These are phyloP conservation scores for Phainopepla nitens DNA, from an alignment of 2,113 vertebrate genomes.

Conservation along the genomic window DNA sequence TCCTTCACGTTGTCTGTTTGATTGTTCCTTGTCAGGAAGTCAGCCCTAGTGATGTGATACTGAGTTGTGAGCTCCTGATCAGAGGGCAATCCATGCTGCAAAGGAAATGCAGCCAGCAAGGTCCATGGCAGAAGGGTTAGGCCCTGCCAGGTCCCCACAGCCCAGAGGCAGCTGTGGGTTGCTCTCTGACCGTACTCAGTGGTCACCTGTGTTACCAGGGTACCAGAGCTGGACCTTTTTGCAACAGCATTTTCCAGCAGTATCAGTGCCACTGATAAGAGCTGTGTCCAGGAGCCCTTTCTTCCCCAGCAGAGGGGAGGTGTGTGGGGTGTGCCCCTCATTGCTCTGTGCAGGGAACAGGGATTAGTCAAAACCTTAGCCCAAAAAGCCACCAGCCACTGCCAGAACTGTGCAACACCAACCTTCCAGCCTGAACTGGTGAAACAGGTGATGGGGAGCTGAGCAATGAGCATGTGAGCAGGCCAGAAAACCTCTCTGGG, in stretches of 20 bases:
- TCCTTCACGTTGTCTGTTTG: background rate
- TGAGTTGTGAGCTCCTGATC: background rate
- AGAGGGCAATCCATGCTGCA: background rate
- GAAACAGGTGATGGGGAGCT: background rate
- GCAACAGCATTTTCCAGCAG: background rate
- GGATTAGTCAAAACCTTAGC: background rate
- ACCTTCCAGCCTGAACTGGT: background rate
- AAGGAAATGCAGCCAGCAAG: background rate
- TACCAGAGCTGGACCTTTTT: background rate
- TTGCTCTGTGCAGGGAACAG: background rate
- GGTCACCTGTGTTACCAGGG: too few relatives aligned
- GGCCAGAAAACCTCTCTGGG: background rate
- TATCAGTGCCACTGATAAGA: background rate
- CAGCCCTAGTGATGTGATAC: background rate
- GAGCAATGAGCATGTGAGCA: background rate
- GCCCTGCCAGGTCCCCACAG: background rate
- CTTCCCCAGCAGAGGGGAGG: background rate
- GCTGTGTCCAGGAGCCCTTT: background rate
- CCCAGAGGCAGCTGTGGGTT: background rate
- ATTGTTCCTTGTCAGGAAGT: background rate
- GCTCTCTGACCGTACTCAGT: background rate
- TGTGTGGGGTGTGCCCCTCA: background rate
- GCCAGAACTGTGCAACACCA: background rate
- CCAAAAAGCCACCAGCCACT: background rate
- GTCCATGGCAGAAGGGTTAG: too few relatives aligned